Conservation (phyloP, 2,797 vertebrate genomes). For the Enteromius paludinosus region DNA sequence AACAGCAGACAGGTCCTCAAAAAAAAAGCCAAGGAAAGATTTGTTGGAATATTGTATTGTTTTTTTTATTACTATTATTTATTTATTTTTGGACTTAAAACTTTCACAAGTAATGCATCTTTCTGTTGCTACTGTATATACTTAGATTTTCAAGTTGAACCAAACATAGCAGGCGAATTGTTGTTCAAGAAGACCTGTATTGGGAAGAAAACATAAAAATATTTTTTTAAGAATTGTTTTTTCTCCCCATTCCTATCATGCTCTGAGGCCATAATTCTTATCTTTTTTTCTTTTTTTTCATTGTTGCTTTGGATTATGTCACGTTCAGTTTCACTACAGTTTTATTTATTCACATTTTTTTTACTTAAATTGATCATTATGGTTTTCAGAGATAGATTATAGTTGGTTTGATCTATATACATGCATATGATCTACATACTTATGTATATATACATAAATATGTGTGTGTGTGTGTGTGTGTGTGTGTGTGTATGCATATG, state of each 20-base stretch:
- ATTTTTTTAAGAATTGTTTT: neutral
- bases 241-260: neutral
- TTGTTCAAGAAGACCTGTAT: neutral
- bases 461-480: too few relatives aligned
- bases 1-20: slow-evolving; percentile 41
- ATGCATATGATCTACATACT: too few relatives aligned
- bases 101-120: neutral
- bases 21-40: neutral
- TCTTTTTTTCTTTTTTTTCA: neutral
- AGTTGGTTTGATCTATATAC: neutral
- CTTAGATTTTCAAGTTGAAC: neutral
- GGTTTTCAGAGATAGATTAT: neutral
- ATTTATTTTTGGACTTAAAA: neutral
- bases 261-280: neutral
- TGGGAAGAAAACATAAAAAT: neutral
- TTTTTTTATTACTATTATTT: too few relatives aligned
- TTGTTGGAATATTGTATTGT: neutral
- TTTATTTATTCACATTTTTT: neutral
- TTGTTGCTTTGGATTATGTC: neutral
- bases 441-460: too few relatives aligned
- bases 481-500: too few relatives aligned
- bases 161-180: neutral
- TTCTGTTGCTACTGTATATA: neutral
- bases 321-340: neutral
- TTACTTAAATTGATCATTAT: neutral